Base-by-base conservation (phyloP, 2,797 vertebrate genomes). In the Tapera naevia region DNA sequence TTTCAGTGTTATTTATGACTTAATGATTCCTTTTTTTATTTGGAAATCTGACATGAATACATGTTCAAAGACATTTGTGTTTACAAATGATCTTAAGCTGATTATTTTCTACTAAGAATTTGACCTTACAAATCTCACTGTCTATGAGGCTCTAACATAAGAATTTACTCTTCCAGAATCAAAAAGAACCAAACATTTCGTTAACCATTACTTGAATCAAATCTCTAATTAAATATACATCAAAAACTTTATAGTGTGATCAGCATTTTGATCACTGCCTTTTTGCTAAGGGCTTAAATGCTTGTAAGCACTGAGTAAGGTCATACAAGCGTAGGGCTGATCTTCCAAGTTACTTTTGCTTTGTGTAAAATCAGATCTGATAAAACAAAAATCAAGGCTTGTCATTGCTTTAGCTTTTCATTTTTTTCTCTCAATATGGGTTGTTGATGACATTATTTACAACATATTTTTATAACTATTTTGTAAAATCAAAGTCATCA, bases 151-250 rank as follows among this genome's bases (percentile, higher is more conserved):
- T 5, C 4, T 27, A 94, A 37, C 8, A 57, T 9, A 45, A 27
- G 7, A 45, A 56, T 32, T 78, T 58, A 35, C 11, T 72, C 24
- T 21, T 33, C 53, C 37, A 66, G 43, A 71, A 75, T 51, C 6
- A 67, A 80, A 80, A 51, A 0, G 2, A 69, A 74, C 66, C 28
- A 89, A 93, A 61, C 46, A 82, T 86, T 88, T 93, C 69, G 37
- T 17, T 56, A 73, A 75, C 33, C 16, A 43, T 91, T 84, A 64
- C 57, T 89, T 46, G 53, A 65, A 79, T 89, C 25, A 81, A 81
- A 84, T 43, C 23, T 57, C 66, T 87, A 71, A 81, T 93, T 81
- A 93, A 93, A 91, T 84, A 91, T 53, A 57, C 50, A 89, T 85
- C 45, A 92, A 81, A 76, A 80, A 57, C 3, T 33, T 81, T 30